These are phyloP conservation scores for Eolophus roseicapilla DNA, from an alignment of 2,113 vertebrate genomes.

Conservation along the genomic window DNA sequence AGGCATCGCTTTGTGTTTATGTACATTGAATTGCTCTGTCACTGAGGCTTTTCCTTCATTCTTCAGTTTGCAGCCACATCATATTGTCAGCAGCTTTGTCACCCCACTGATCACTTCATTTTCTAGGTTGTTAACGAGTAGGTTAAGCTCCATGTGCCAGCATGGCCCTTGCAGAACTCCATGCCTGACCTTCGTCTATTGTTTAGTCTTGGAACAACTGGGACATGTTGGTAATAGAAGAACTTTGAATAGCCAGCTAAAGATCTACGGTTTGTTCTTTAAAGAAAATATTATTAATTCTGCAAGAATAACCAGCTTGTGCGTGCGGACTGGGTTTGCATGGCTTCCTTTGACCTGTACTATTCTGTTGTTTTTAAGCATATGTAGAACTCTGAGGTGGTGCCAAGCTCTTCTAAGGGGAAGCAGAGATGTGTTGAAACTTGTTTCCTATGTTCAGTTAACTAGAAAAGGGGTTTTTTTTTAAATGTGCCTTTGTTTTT, in stretches of 20 bases:
- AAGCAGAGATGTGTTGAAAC: constrained; percentile 39
- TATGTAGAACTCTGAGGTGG: not conserved
- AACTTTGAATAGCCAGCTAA: not conserved
- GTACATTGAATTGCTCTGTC: not conserved
- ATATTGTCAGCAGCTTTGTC: not conserved
- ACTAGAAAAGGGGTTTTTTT: not conserved
- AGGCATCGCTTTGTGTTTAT: not conserved
- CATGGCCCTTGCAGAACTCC: not conserved
- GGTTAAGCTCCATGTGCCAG: not conserved
- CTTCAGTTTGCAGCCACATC: rapidly evolving
- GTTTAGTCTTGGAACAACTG: not conserved
- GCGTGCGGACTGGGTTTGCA: not conserved
- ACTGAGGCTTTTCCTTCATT: not conserved
- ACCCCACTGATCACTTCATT: rapidly evolving
- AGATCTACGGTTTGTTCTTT: not conserved
- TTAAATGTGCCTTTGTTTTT: not conserved
- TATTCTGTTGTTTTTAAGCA: not conserved
- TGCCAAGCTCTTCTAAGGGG: constrained; percentile 41
- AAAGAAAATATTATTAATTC: not conserved
- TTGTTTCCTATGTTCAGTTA: not conserved
- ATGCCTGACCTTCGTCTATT: not conserved
- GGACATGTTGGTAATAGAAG: not conserved
- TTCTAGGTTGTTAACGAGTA: not conserved
- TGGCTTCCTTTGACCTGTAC: not conserved
- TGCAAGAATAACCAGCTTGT: not conserved